Conservation (phyloP, 2,888 invertebrate genomes). For the Apotomis turbidana region DNA sequence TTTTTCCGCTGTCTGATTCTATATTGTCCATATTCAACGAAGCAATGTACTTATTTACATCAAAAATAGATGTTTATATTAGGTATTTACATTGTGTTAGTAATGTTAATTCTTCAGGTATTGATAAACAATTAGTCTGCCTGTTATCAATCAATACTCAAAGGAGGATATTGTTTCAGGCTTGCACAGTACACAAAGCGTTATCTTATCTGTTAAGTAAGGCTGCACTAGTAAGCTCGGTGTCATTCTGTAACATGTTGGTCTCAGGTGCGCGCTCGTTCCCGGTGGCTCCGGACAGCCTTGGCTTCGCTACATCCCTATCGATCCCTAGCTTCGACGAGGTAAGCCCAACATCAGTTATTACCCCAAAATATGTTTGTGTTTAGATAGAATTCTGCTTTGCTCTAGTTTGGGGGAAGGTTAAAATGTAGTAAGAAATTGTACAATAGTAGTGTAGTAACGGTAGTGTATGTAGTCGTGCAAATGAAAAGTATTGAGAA, state of each 20-base stretch:
- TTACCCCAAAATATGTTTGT: neutral
- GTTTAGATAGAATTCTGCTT: too few species aligned
- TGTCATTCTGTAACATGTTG: slow-evolving; percentile 70
- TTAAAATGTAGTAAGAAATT: too few species aligned
- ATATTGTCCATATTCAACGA: neutral
- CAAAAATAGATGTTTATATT: neutral
- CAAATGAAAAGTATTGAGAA: too few species aligned
- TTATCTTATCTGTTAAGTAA: slow-evolving; percentile 75
- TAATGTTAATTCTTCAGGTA: slow-evolving; percentile 2
- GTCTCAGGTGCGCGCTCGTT: slow-evolving; percentile 71
- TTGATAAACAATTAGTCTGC: slow-evolving; percentile 20
- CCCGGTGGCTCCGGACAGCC: slow-evolving; percentile 53
- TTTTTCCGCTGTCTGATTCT: too few species aligned
- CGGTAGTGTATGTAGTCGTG: too few species aligned
- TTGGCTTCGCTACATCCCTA: slow-evolving; percentile 46
- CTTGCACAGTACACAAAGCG: slow-evolving; percentile 58
- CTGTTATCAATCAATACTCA: slow-evolving; percentile 49
- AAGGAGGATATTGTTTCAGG: slow-evolving; percentile 46
- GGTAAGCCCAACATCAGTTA: slow-evolving; percentile 52
- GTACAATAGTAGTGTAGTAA: too few species aligned
- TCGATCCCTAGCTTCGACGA: slow-evolving; percentile 53
- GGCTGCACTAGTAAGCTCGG: slow-evolving; percentile 57
- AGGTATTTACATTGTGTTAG: neutral
- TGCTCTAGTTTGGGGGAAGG: too few species aligned
- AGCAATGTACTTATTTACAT: neutral